Conservation (phyloP, 2,888 invertebrate genomes). For the Megalurothrips usitatus region DNA sequence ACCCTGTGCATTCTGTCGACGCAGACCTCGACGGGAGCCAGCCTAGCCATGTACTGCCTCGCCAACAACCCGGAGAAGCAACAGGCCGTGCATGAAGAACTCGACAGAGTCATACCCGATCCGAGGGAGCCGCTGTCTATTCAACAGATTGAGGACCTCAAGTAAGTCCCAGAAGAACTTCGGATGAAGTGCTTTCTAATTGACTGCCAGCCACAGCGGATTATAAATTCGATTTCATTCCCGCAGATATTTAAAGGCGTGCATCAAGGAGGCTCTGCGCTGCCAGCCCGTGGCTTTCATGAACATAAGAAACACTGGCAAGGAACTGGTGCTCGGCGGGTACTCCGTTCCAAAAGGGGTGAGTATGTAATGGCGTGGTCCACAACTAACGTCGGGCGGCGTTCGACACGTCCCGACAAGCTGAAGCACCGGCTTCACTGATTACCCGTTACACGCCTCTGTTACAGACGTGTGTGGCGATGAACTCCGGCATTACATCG, state of each 20-base stretch:
- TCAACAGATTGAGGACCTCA: conserved; percentile 54
- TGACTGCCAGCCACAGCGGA: too few species aligned
- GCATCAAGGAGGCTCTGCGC: conserved; percentile 73
- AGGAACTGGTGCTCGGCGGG: conserved; percentile 76
- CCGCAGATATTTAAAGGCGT: conserved; percentile 69
- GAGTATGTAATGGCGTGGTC: too few species aligned
- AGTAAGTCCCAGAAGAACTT: too few species aligned
- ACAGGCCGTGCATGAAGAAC: conserved; percentile 58
- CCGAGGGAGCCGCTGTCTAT: conserved; percentile 42
- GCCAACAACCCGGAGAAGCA: conserved; percentile 67
- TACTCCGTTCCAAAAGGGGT: conserved; percentile 79
- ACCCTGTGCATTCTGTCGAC: too few species aligned
- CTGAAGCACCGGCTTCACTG: too few species aligned
- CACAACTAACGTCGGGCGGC: too few species aligned
- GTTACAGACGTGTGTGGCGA: conserved; percentile 71
- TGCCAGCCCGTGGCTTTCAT: conserved; percentile 40
- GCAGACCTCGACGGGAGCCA: conserved; percentile 67
- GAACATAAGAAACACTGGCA: conserved; percentile 50
- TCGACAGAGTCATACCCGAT: conserved; percentile 54
- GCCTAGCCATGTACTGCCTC: conserved; percentile 69
- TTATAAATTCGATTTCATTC: too few species aligned
- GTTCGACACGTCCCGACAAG: too few species aligned
- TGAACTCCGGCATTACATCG: conserved; percentile 72
- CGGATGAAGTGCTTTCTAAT: too few species aligned
- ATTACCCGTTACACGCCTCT: too few species aligned